These are phyloP conservation scores for Chlorospingus flavigularis DNA, from an alignment of 2,797 vertebrate genomes.

Conservation along the genomic window DNA sequence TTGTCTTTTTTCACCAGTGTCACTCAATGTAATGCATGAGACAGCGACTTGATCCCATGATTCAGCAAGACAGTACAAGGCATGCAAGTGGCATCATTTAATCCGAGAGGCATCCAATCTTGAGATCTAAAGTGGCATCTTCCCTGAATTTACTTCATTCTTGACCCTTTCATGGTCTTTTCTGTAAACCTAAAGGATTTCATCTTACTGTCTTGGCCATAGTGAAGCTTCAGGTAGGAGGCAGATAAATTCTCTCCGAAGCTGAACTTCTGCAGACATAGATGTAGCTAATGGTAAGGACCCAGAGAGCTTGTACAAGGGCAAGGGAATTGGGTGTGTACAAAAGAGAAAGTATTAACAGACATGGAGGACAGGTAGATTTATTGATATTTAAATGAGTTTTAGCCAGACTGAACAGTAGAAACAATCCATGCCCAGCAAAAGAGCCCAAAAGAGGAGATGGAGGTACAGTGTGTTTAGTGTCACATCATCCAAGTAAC, in stretches of 20 bases:
- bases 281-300: background rate
- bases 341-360: background rate
- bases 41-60: background rate
- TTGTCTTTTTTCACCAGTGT: background rate
- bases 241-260: background rate
- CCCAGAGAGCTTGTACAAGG: background rate
- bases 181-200: background rate
- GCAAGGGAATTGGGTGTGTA: background rate
- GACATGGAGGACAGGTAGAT: background rate
- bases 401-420: background rate
- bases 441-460: background rate
- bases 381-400: background rate
- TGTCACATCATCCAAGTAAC: background rate
- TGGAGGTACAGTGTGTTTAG: background rate
- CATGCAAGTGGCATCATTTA: background rate
- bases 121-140: background rate
- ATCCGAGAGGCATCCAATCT: background rate
- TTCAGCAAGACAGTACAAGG: background rate
- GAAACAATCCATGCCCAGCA: background rate
- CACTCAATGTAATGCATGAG: background rate
- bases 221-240: background rate
- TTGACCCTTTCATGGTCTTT: background rate
- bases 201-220: rapidly evolving
- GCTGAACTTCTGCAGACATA: background rate
- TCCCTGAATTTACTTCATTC: background rate